These are phyloP conservation scores for Muscidifurax raptorellus DNA, from an alignment of 1,140 invertebrate genomes.

Conservation along the genomic window DNA sequence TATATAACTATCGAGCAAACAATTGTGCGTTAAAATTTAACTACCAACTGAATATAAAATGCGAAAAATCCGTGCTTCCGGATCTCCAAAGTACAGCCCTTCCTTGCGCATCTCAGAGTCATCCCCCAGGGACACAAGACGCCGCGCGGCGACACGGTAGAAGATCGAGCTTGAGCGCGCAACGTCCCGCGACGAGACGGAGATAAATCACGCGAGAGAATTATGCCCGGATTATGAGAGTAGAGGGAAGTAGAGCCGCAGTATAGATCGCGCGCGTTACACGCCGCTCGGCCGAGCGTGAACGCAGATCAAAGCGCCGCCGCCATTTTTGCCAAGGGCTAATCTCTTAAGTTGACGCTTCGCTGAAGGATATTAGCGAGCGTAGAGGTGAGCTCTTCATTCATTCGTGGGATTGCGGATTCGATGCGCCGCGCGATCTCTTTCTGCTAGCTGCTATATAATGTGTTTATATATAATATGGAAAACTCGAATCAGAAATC, in stretches of 20 bases:
- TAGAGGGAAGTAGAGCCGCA: conserved; percentile 1
- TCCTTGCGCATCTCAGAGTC: not conserved
- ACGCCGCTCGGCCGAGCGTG: not conserved
- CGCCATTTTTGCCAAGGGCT: not conserved
- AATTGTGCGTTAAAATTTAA: no score
- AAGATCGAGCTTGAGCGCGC: not conserved
- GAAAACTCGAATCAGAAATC: no score
- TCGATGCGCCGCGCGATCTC: no score
- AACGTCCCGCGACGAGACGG: conserved; percentile 57
- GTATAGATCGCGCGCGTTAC: conserved; percentile 45
- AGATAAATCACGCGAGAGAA: conserved; percentile 69
- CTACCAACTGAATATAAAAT: no score
- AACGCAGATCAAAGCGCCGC: not conserved
- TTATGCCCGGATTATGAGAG: conserved; percentile 53
- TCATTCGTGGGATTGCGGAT: not conserved
- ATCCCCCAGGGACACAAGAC: conserved; percentile 13
- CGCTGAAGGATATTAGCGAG: not conserved
- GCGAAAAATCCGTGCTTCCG: no score
- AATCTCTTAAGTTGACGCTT: conserved; percentile 28
- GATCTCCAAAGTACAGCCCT: no score
- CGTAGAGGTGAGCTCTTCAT: not conserved
- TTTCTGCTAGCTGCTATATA: no score
- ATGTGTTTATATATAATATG: no score
- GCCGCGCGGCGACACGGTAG: conserved; percentile 27
- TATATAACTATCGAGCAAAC: no score